phyloP scores from a whole-genome alignment of 2,797 vertebrate genomes.

The Ctenosaura bakeri region DNA sequence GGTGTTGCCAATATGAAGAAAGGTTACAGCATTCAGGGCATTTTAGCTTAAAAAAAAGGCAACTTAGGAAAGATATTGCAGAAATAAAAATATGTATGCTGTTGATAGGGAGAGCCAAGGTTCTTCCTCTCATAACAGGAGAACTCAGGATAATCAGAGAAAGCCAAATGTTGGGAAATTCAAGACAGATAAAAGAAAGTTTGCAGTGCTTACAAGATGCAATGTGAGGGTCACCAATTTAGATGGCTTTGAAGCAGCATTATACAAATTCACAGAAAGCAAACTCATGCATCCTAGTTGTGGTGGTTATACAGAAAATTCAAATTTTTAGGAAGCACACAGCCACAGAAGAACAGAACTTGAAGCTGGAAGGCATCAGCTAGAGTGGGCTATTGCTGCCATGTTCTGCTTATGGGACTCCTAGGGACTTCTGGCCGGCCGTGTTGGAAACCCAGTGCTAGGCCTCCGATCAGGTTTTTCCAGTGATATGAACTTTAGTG shows the following conservation, averaged over 20 bases:
- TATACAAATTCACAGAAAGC: not conserved
- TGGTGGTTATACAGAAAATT: not conserved
- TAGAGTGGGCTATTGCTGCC: not conserved
- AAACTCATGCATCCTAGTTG: not conserved
- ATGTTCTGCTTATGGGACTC: not conserved
- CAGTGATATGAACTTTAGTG: not conserved
- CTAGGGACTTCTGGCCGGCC: not conserved
- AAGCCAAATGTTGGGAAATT: not conserved
- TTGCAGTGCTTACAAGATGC: not conserved
- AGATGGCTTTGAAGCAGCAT: not conserved
- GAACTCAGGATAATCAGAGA: not conserved
- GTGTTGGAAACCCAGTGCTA: not conserved
- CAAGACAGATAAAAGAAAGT: not conserved
- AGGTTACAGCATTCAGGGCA: not conserved
- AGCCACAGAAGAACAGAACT: not conserved
- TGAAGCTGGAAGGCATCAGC: not conserved
- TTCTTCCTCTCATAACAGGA: not conserved
- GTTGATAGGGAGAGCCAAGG: not conserved
- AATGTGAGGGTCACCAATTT: not conserved
- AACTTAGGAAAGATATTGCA: not conserved
- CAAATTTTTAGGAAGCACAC: not conserved
- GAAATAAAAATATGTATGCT: not conserved
- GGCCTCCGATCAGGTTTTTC: not conserved
- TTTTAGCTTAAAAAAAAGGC: not conserved
- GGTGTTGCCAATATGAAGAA: not conserved